Conservation (phyloP, 2,888 invertebrate species). For the Phorcus lineatus region DNA sequence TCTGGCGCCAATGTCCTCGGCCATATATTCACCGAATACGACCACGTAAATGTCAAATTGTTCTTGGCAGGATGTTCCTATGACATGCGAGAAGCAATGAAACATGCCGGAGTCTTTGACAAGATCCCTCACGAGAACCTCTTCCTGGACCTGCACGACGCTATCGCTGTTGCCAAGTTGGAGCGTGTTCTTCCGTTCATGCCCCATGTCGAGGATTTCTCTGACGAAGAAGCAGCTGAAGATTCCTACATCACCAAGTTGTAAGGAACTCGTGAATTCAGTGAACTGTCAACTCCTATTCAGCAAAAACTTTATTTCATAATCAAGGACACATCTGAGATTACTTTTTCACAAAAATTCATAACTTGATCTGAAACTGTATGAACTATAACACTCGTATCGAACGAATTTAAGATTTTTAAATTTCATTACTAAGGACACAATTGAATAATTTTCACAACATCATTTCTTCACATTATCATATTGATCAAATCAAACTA, state of each 20-base stretch:
- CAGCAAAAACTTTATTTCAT: too few species aligned
- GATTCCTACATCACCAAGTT: constrained; percentile 63
- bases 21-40: constrained; percentile 64
- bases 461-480: too few species aligned
- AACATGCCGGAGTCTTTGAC: constrained; percentile 59
- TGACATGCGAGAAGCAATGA: constrained; percentile 60
- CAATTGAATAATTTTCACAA: too few species aligned
- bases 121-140: constrained; percentile 59
- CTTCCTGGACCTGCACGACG: constrained; percentile 61
- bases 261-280: constrained; percentile 14
- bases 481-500: too few species aligned
- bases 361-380: too few species aligned
- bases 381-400: too few species aligned
- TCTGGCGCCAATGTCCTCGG: constrained; percentile 67
- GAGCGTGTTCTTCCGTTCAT: constrained; percentile 50
- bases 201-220: constrained; percentile 58
- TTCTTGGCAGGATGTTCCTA: constrained; percentile 59
- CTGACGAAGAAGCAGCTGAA: constrained; percentile 65
- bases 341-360: too few species aligned
- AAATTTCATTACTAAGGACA: too few species aligned
- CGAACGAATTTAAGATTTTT: too few species aligned
- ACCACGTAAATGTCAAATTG: constrained; percentile 65
- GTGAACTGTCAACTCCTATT: too few species aligned
- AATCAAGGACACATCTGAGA: too few species aligned
- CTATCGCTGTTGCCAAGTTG: constrained; percentile 59